Percentiles rank a stretch among this genome's conserved stretches.
Conservation (phyloP, 2,113 vertebrate genomes). For the Gavia stellata region DNA sequence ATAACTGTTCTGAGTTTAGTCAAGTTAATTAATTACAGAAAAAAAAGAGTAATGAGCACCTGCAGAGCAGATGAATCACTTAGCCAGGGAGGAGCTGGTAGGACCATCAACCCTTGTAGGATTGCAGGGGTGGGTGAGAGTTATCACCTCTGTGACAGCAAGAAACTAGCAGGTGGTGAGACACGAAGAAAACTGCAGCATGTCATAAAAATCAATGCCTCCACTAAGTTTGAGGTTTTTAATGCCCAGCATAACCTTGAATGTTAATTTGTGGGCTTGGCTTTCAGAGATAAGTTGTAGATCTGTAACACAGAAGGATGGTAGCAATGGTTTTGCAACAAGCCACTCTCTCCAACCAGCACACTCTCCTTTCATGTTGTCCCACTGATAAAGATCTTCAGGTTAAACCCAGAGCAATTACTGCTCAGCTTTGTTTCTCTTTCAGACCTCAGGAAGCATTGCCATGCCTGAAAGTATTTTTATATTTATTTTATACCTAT, state of each 20-base stretch:
- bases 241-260: neutral
- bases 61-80: neutral
- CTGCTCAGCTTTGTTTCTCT: too few relatives aligned
- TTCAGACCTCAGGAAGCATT: neutral
- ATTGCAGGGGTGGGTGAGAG: neutral
- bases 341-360: neutral
- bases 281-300: fast-evolving
- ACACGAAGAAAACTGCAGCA: neutral
- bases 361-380: neutral
- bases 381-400: neutral
- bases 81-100: neutral
- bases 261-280: neutral
- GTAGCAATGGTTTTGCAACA: neutral
- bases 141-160: neutral
- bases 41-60: neutral
- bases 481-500: neutral
- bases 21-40: neutral
- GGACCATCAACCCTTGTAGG: neutral
- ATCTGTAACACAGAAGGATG: too few relatives aligned
- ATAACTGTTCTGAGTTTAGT: neutral
- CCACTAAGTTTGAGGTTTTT: neutral
- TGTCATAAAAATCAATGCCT: neutral
- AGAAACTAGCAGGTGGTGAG: neutral
- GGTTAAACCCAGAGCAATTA: neutral
- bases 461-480: neutral